A percentile compares a stretch with the other conserved stretches of the same genome.
phyloP scores from a whole-genome alignment of 2,113 vertebrate genomes.

The Rhinogobius similis region DNA sequence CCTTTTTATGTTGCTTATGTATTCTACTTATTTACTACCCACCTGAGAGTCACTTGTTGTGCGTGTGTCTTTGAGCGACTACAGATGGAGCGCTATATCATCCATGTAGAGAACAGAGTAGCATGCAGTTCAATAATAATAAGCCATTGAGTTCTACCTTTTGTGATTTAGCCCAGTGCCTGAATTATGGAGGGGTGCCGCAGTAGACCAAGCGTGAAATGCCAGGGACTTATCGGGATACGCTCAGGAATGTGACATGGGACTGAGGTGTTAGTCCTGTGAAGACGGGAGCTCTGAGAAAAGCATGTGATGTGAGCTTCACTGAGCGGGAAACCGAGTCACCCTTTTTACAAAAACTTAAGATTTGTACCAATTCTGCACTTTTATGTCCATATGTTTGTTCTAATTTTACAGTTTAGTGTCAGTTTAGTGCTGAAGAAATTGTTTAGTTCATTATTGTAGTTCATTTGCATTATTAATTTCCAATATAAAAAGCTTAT shows the following conservation, averaged over 20 bases:
- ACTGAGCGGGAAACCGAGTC: neutral
- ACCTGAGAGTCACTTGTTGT: too few relatives aligned
- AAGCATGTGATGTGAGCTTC: constrained; percentile 12
- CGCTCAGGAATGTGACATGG: constrained; percentile 61
- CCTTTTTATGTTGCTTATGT: too few relatives aligned
- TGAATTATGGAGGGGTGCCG: constrained; percentile 17
- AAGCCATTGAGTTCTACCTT: neutral
- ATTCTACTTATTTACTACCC: too few relatives aligned
- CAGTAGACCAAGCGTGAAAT: constrained; percentile 41
- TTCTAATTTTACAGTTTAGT: too few relatives aligned
- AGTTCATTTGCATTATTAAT: too few relatives aligned
- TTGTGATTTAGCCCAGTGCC: neutral
- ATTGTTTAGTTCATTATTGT: too few relatives aligned
- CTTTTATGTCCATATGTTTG: too few relatives aligned
- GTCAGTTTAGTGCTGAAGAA: too few relatives aligned
- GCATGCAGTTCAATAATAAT: neutral
- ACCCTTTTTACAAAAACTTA: neutral
- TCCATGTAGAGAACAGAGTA: neutral
- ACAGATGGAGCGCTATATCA: neutral
- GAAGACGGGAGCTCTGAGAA: constrained; percentile 27
- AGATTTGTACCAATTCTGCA: too few relatives aligned
- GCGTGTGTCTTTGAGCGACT: too few relatives aligned
- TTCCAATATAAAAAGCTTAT: too few relatives aligned
- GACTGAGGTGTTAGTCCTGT: constrained; percentile 45
- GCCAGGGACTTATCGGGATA: constrained; percentile 59